A percentile compares a stretch with the other conserved stretches of the same genome.
phyloP scores from a whole-genome alignment of 2,797 vertebrate species.

The Xenopus petersii region DNA sequence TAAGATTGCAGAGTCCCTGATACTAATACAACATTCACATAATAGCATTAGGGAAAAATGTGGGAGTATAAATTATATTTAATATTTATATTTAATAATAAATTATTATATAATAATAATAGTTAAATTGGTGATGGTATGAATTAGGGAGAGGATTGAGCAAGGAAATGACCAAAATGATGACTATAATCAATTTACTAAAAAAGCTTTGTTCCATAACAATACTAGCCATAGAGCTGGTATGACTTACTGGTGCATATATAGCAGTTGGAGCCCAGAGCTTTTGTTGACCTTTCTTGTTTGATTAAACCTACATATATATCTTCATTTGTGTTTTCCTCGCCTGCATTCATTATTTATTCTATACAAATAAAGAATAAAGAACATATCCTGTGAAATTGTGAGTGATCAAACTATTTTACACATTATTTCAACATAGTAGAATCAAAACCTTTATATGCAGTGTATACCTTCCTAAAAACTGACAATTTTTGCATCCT shows the following conservation, averaged over 20 bases:
- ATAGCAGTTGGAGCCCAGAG: constrained; percentile 3
- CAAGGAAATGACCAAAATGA: constrained; percentile 25
- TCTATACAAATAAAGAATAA: no score
- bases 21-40: constrained; percentile 9
- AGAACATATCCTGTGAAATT: no score
- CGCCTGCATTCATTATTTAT: no score
- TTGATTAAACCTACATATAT: constrained; percentile 18
- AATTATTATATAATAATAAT: no score
- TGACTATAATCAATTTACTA: constrained; percentile 43
- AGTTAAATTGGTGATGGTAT: constrained; percentile 8
- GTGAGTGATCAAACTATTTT: no score
- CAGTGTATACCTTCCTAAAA: no score
- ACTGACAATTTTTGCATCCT: no score
- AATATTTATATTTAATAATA: no score
- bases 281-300: constrained; percentile 30
- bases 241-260: constrained; percentile 28
- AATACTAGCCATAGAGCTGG: constrained; percentile 35
- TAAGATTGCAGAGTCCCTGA: constrained; percentile 13
- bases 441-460: no score
- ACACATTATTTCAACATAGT: no score
- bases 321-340: background rate
- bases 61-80: constrained; percentile 1
- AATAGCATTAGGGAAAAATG: no score
- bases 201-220: constrained; percentile 35
- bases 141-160: constrained; percentile 2